phyloP scores from a whole-genome alignment of 2,113 vertebrate genomes.

The Vombatus ursinus region DNA sequence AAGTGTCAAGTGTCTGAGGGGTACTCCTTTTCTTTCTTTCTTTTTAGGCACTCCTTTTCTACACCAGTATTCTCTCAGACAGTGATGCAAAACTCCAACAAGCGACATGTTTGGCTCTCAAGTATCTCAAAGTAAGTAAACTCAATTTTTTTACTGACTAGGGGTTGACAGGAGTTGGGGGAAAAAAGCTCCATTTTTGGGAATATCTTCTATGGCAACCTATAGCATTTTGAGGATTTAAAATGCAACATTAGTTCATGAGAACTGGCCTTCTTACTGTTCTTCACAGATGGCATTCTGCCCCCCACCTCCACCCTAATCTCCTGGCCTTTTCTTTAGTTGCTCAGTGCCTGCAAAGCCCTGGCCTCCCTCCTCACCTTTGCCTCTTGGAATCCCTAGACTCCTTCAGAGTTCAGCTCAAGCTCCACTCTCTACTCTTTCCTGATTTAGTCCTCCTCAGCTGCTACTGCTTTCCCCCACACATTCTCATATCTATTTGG shows the following conservation, averaged over 20 bases:
- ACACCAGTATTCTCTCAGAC: slow-evolving; percentile 84
- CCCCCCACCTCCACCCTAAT: too few species aligned
- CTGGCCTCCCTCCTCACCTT: too few species aligned
- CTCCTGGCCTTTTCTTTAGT: background rate
- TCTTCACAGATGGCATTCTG: background rate
- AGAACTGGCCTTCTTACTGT: too few species aligned
- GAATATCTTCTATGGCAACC: background rate
- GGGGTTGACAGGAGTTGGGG: fast-evolving
- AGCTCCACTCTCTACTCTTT: background rate
- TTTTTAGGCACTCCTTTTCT: slow-evolving; percentile 90
- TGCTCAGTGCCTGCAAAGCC: too few species aligned
- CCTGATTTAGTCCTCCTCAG: background rate
- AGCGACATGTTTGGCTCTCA: slow-evolving; percentile 91
- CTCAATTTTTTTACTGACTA: fast-evolving
- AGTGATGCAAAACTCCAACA: slow-evolving; percentile 83
- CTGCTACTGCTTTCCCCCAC: background rate
- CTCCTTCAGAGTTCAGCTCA: background rate
- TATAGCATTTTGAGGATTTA: background rate
- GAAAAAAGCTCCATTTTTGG: background rate
- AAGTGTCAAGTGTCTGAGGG: background rate
- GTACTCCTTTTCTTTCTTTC: background rate
- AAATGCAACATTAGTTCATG: background rate
- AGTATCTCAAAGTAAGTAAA: slow-evolving; percentile 89
- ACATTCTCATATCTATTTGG: background rate
- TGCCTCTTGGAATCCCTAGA: background rate